Conservation (phyloP, 2,113 vertebrate species). For the Apaloderma vittatum region DNA sequence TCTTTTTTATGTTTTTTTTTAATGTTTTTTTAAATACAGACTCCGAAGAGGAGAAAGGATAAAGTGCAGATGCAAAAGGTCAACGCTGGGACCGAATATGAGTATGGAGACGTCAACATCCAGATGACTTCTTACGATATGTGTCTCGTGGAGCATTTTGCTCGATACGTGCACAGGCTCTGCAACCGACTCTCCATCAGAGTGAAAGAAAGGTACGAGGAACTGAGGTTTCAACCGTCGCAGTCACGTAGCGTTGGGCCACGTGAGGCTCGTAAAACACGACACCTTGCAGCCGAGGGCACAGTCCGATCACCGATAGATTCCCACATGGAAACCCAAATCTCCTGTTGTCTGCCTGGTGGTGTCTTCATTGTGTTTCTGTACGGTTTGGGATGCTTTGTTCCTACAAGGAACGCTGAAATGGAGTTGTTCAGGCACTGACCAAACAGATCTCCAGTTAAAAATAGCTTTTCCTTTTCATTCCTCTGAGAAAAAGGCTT, state of each 20-base stretch:
- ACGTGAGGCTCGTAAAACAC: fast-evolving
- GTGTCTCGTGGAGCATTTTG: conserved; percentile 88
- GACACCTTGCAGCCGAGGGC: background rate
- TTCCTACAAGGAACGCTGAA: background rate
- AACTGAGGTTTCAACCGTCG: background rate
- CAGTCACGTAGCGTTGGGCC: fast-evolving
- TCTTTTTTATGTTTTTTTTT: background rate
- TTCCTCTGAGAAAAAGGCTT: background rate
- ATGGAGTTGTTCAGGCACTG: background rate
- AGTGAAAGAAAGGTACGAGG: conserved; percentile 85
- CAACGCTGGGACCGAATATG: conserved; percentile 71
- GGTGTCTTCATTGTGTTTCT: background rate
- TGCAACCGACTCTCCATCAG: conserved; percentile 85
- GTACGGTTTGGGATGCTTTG: background rate
- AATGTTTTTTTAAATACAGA: background rate
- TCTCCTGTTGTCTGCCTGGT: background rate
- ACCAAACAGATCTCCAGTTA: background rate
- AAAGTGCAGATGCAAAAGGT: conserved; percentile 82
- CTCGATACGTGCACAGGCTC: conserved; percentile 88
- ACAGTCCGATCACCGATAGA: fast-evolving
- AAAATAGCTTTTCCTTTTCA: background rate
- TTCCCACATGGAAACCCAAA: background rate
- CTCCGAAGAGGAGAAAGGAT: conserved; percentile 82
- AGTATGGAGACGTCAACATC: conserved; percentile 88
- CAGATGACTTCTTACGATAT: conserved; percentile 89